phyloP scores from a whole-genome alignment of 2,113 vertebrate species.

The Grantiella picta region DNA sequence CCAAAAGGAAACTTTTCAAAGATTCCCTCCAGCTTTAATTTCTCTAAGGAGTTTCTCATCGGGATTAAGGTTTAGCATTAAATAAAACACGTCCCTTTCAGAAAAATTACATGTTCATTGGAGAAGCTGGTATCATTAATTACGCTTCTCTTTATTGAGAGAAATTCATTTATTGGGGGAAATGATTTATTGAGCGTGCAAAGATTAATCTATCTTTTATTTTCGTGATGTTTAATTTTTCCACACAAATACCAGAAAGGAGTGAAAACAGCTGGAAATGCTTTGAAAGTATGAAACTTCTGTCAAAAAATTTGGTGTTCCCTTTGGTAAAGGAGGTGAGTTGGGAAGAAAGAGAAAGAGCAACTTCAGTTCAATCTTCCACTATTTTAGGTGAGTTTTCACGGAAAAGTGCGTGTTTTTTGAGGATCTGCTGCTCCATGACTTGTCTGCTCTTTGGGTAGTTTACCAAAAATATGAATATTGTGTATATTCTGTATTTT shows the following conservation, averaged over 20 bases:
- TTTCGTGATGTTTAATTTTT: not conserved
- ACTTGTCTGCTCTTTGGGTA: not conserved
- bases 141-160: not conserved
- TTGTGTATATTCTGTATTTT: not conserved
- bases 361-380: not conserved
- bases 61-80: not conserved
- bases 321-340: not conserved
- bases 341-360: not conserved
- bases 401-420: not conserved
- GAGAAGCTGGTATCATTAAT: not conserved
- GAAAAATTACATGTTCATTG: not conserved
- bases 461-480: not conserved
- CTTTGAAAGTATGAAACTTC: not conserved
- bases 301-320: not conserved
- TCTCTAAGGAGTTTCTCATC: not conserved
- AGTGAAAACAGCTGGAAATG: not conserved
- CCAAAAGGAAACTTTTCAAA: not conserved
- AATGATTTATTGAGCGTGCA: not conserved
- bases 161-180: not conserved
- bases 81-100: not conserved
- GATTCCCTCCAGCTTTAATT: not conserved
- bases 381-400: accelerated
- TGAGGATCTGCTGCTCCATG: not conserved
- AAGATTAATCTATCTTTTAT: not conserved
- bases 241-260: not conserved